Base-by-base conservation (phyloP, 2,888 invertebrate genomes). In the Apomyelois bistriatella region DNA sequence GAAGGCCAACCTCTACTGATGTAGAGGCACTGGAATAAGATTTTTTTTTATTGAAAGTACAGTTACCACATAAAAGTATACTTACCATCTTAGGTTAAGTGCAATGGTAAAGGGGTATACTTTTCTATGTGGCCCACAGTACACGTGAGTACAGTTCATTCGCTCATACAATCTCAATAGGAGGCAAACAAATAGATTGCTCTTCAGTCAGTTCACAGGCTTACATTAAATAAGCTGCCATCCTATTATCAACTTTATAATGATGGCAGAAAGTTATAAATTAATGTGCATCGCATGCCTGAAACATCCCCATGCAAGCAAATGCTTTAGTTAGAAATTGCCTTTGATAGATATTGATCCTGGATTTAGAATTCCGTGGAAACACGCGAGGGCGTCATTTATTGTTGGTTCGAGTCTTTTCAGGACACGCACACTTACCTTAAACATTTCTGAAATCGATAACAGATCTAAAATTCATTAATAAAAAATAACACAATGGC, bases 311-410 rank as follows among this genome's bases (percentile, higher is more conserved):
- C 32, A 10, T 46, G 30, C 10, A 35, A 8, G 32, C 9, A 15
- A 46, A 46, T 46, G 46, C 46, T 13, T 43, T 43, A 28, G 46
- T 16, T 30, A 46, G 46, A 16, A 46, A 46, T 16, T 46, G 46
- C 35, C 32, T 32, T 13, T 32, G 46, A 46, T 32, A 46, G 46
- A 15, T 46, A 46, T 46, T 46, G 46, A 46, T 46, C 46, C 32
- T 10, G 30, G 32, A 15, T 32, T 30, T 32, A 30, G 1, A 8
- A 1, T 38, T 17, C 28, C 1, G 42, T 43, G 3, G 42, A 28
- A 46, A 32, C 46, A 46, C 46, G 46, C 46, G 16, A 46, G 9
- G 46, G 3, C 7, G 40, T 40, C 15, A 9, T 40, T 40, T 8
- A n/a, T n/a, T 16, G 13, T 40, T 38, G 12, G 37, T 13, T 40